phyloP scores from a whole-genome alignment of 2,888 invertebrate genomes.

The Aelia acuminata region DNA sequence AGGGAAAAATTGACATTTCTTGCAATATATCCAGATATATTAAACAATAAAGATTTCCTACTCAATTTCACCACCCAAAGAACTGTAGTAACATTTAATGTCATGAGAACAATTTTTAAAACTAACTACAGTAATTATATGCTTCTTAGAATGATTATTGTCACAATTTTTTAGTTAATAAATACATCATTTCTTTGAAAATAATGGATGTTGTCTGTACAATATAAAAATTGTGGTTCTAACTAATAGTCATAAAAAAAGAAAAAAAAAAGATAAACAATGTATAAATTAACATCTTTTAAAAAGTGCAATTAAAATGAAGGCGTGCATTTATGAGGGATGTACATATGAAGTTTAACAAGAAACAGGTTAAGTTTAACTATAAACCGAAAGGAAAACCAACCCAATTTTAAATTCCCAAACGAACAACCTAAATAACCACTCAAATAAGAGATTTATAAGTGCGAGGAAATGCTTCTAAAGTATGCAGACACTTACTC shows the following conservation, averaged over 20 bases:
- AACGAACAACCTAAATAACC: background rate
- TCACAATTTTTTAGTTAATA: background rate
- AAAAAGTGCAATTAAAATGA: background rate
- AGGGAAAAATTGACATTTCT: background rate
- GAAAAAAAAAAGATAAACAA: background rate
- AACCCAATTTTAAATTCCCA: background rate
- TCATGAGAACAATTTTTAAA: background rate
- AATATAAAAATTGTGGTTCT: conserved; percentile 9
- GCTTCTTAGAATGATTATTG: background rate
- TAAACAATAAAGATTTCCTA: background rate
- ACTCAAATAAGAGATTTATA: conserved; percentile 16
- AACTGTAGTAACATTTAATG: background rate
- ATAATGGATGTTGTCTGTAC: background rate
- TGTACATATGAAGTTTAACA: background rate
- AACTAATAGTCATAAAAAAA: background rate
- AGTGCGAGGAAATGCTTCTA: conserved; percentile 10
- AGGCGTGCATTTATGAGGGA: background rate
- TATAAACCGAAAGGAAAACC: background rate
- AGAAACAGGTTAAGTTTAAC: background rate
- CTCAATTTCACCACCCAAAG: background rate
- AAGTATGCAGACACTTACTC: conserved; percentile 14
- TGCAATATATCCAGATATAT: background rate
- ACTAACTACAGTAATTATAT: background rate
- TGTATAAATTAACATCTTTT: background rate
- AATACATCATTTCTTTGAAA: background rate